Base-by-base conservation (phyloP, 2,113 vertebrate species). In the Alces alces region DNA sequence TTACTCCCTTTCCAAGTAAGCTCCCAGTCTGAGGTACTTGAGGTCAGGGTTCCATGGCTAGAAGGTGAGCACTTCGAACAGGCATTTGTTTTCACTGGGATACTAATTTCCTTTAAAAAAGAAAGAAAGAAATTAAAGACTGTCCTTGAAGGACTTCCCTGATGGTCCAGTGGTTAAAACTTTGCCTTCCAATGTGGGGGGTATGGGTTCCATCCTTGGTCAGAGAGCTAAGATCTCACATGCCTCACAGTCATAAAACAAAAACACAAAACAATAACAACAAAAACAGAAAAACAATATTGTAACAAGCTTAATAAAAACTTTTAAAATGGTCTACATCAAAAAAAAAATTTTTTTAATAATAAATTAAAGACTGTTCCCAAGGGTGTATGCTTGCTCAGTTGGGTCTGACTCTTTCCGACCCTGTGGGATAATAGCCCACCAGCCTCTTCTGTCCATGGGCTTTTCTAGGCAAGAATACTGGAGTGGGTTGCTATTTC, bases 301-400 rank as follows among this genome's bases (percentile, higher is more conserved):
- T 27, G 36, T 2, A 73, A 43, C 70, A 73, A 73, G 36, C 14
- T 73, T 43, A 76, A 43, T 76, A 43, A 76, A 43, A 39, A 43
- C 70, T 76, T 43, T 43, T 3, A 12, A 27, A 73, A 43, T 0
- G 6, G 11, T 25, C 70, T 1, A 25, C 11, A 25, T 73, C 2
- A 25, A 73, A 73, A 73, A 73, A 73, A 73, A 13, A 13, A 3
- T 14, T 25, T 25, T 61, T 73, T 39, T 14, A 14, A 73, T 73
- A 27, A 39, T 73, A 73, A 73, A 43, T 73, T 43, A 43, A 43
- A 73, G 21, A 73, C 21, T 73, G 36, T 73, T 2, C 12, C 70
- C 23, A 73, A 73, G 21, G 36, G 0, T 73, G 70, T 43, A 3
- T 14, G 70, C 0, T 0, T 43, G 21, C 21, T 43, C 66, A 70